phyloP scores from a whole-genome alignment of 2,888 invertebrate species.

The Nymphalis c-album region DNA sequence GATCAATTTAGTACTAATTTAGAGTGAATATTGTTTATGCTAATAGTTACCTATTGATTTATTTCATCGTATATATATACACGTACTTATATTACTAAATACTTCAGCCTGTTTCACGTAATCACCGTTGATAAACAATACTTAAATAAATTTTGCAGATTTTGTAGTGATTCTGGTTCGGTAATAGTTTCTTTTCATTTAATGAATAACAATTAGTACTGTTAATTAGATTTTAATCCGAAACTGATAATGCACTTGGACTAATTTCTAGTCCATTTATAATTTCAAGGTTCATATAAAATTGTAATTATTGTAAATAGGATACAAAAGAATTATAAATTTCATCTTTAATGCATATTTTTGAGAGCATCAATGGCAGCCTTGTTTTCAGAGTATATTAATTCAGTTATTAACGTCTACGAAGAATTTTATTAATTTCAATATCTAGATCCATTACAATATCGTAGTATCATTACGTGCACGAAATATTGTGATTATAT shows the following conservation, averaged over 20 bases:
- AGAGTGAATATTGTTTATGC: background rate
- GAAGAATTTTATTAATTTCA: constrained; percentile 10
- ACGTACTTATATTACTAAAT: no score
- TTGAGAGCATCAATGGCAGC: background rate
- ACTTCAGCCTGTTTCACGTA: no score
- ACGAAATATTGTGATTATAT: constrained; percentile 9
- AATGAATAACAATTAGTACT: no score
- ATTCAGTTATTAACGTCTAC: background rate
- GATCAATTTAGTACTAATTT: constrained; percentile 8
- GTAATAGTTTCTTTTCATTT: no score
- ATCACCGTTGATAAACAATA: no score
- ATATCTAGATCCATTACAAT: constrained; percentile 16
- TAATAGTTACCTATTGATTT: no score
- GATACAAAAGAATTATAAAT: background rate
- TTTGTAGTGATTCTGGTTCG: no score
- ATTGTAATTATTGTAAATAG: background rate
- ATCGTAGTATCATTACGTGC: constrained; percentile 1
- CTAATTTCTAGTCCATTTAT: background rate
- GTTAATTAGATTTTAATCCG: background rate
- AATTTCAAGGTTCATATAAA: background rate
- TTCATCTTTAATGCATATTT: constrained; percentile 12
- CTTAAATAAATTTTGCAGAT: no score
- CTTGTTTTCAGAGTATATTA: constrained; percentile 4
- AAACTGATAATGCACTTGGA: background rate
- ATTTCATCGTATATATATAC: no score